A percentile compares a stretch with the other conserved stretches of the same genome.
Conservation (phyloP, 53 echinoderm and acorn worm genomes). For the Paracentrotus lividus region DNA sequence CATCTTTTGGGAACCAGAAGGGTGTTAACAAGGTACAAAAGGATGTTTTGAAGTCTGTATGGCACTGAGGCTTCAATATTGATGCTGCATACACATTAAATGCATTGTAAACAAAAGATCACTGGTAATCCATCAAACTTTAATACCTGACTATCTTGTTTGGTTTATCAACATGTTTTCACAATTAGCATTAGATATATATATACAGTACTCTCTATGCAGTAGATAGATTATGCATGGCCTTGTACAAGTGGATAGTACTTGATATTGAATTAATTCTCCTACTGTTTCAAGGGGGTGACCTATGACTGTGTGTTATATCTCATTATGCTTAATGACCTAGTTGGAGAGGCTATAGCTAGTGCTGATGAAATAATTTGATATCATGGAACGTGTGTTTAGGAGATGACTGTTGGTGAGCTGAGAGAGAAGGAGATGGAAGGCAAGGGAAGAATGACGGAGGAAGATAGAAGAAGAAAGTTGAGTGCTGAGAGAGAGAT, state of each 20-base stretch:
- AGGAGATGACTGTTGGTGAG: not conserved
- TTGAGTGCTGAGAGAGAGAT: not conserved
- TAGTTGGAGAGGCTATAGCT: not conserved
- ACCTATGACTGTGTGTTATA: not conserved
- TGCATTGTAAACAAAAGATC: not conserved
- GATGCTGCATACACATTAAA: no score
- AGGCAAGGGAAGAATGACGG: not conserved
- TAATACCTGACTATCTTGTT: not conserved
- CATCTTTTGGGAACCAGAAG: no score
- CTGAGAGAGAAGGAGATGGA: not conserved
- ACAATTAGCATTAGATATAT: not conserved
- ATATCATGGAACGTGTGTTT: conserved; percentile 19
- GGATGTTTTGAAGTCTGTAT: no score
- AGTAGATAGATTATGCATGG: not conserved
- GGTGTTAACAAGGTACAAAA: no score
- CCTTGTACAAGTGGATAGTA: not conserved
- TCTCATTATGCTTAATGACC: conserved; percentile 5
- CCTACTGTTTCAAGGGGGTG: not conserved
- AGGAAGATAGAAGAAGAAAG: not conserved
- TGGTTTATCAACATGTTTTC: not conserved
- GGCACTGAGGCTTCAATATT: no score
- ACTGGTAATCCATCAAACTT: not conserved
- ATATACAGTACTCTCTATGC: not conserved
- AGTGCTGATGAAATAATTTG: conserved; percentile 54
- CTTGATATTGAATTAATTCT: not conserved